Percentiles rank a stretch among this genome's conserved stretches.
Evolutionary conservation across 1,140 invertebrate genomes (phyloP).

Genomic region (Drosophila oshimai): DNA sequence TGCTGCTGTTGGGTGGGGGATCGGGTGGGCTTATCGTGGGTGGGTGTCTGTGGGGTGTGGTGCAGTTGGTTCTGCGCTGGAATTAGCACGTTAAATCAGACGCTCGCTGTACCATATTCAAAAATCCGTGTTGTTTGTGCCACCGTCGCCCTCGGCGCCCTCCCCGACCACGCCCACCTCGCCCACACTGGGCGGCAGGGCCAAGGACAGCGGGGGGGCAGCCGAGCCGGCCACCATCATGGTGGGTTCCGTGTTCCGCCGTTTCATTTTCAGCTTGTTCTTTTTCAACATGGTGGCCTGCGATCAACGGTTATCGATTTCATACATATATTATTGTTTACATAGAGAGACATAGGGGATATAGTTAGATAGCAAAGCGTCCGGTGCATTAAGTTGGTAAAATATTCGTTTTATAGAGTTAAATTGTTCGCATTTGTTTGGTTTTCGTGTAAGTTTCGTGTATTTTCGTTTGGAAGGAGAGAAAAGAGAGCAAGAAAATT

Average conservation of each 20-base stretch:
- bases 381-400: constrained; percentile 50
- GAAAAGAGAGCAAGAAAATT: constrained; percentile 48
- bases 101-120: constrained; percentile 87
- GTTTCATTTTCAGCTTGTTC: constrained; percentile 96
- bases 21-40: constrained; percentile 30
- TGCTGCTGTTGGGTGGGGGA: constrained; percentile 10
- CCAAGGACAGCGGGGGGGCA: constrained; percentile 84
- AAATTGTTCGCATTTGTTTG: constrained; percentile 3
- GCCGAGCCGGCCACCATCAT: constrained; percentile 89
- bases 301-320: constrained; percentile 18
- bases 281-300: constrained; percentile 95
- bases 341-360: background rate
- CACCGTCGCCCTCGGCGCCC: constrained; percentile 82
- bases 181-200: constrained; percentile 83
- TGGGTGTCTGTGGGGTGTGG: constrained; percentile 19
- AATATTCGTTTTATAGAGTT: constrained; percentile 16
- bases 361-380: constrained; percentile 19
- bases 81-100: constrained; percentile 85
- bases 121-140: constrained; percentile 83
- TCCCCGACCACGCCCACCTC: constrained; percentile 83
- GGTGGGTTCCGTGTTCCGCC: constrained; percentile 95
- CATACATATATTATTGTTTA: background rate
- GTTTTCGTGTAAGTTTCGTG: constrained; percentile 23
- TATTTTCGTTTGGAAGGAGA: constrained; percentile 39
- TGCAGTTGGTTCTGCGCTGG: constrained; percentile 29